Conservation (phyloP, 1,140 invertebrate genomes). For the Lordiphosa stackelbergi region DNA sequence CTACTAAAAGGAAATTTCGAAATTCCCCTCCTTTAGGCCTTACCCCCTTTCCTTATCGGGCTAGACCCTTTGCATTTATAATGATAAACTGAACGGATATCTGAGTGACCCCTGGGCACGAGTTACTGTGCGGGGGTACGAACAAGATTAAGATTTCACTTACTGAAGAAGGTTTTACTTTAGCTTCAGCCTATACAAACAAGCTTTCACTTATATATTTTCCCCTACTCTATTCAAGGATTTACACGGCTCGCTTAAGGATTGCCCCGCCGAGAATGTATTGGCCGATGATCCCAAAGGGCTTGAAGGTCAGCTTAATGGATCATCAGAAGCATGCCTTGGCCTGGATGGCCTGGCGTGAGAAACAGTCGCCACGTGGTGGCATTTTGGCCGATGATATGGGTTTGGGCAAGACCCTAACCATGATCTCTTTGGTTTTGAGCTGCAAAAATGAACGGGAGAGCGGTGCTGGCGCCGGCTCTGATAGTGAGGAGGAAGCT, state of each 20-base stretch:
- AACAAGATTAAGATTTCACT: constrained; percentile 42
- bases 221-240: too few species aligned
- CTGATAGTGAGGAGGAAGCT: constrained; percentile 43
- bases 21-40: too few species aligned
- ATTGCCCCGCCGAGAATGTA: constrained; percentile 81
- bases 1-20: too few species aligned
- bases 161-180: constrained; percentile 16
- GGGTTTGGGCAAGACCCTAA: constrained; percentile 95
- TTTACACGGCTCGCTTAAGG: constrained; percentile 85
- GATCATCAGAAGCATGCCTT: constrained; percentile 91
- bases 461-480: constrained; percentile 21
- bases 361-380: constrained; percentile 88
- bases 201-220: too few species aligned
- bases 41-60: too few species aligned
- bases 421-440: constrained; percentile 90
- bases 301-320: constrained; percentile 86
- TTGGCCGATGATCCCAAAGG: constrained; percentile 81
- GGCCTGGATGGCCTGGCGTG: constrained; percentile 93
- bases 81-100: constrained; percentile 70
- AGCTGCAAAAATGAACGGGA: constrained; percentile 65
- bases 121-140: constrained; percentile 55
- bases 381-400: constrained; percentile 94
- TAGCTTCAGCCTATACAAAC: too few species aligned
- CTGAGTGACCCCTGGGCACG: constrained; percentile 53
- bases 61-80: too few species aligned